Evolutionary conservation across 2,797 vertebrate genomes (phyloP).

Genomic region (Hirundo rustica): DNA sequence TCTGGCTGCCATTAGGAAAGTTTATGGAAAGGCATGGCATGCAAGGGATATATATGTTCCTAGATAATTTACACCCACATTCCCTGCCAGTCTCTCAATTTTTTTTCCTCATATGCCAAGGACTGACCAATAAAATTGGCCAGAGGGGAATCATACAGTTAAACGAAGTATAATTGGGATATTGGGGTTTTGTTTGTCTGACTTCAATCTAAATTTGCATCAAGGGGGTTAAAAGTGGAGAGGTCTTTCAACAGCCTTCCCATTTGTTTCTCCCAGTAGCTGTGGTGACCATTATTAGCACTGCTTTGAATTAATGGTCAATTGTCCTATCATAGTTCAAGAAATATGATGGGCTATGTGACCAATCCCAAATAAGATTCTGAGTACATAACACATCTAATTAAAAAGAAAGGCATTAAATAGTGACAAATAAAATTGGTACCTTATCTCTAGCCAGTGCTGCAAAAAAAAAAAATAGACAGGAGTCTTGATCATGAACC

Average conservation of each 20-base stretch:
- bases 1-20: neutral
- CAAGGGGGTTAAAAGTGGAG: conserved; percentile 4
- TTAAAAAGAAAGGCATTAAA: conserved; percentile 42
- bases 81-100: too few species aligned
- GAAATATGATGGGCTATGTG: conserved; percentile 30
- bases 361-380: conserved; percentile 34
- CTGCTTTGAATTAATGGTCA: conserved; percentile 34
- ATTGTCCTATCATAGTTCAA: conserved; percentile 31
- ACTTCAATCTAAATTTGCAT: conserved; percentile 8
- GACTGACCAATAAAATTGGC: neutral
- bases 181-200: neutral
- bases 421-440: neutral
- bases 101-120: neutral
- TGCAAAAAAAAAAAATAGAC: neutral
- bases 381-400: conserved; percentile 6
- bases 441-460: neutral
- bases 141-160: neutral
- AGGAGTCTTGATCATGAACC: neutral
- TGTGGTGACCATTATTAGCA: neutral
- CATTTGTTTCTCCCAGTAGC: conserved; percentile 13
- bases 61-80: neutral
- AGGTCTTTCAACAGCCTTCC: conserved; percentile 8
- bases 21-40: neutral
- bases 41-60: neutral
- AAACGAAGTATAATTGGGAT: neutral